These are phyloP conservation scores for Odontocerum albicorne DNA, from an alignment of 2,888 invertebrate genomes.

Conservation along the genomic window DNA sequence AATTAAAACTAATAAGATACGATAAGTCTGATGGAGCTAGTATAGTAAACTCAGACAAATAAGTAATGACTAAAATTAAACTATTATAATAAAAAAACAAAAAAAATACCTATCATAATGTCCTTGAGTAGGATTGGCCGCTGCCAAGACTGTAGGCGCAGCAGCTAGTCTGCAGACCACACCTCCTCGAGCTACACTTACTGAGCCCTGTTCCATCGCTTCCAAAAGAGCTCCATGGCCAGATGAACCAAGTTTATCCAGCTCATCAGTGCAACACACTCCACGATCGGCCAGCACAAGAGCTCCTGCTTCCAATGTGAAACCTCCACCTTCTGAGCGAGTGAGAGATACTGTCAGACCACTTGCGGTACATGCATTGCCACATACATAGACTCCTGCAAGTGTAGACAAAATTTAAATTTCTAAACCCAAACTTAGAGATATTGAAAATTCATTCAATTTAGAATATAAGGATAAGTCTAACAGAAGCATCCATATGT, in stretches of 20 bases:
- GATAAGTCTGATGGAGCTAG: no score
- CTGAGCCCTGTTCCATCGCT: constrained; percentile 92
- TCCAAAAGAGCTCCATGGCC: constrained; percentile 76
- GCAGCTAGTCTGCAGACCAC: constrained; percentile 81
- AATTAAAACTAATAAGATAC: no score
- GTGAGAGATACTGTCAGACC: constrained; percentile 79
- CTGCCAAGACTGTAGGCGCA: constrained; percentile 84
- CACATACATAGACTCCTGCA: constrained; percentile 87
- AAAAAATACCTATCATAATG: constrained; percentile 74
- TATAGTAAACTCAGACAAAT: no score
- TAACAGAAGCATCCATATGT: no score
- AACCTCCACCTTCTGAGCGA: constrained; percentile 74
- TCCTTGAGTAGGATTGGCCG: constrained; percentile 89
- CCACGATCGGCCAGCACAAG: constrained; percentile 85
- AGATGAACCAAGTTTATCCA: constrained; percentile 80
- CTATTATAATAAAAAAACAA: neutral
- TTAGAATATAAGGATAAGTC: no score
- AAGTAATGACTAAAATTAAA: neutral
- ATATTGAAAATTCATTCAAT: neutral
- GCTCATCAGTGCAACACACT: constrained; percentile 92
- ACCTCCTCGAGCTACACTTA: constrained; percentile 90
- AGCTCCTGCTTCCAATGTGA: constrained; percentile 85
- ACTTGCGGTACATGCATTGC: constrained; percentile 81
- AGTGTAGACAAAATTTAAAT: constrained; percentile 28
- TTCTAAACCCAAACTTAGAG: no score